Conservation (phyloP, 23 tunicate species). For the Halocynthia roretzi region DNA sequence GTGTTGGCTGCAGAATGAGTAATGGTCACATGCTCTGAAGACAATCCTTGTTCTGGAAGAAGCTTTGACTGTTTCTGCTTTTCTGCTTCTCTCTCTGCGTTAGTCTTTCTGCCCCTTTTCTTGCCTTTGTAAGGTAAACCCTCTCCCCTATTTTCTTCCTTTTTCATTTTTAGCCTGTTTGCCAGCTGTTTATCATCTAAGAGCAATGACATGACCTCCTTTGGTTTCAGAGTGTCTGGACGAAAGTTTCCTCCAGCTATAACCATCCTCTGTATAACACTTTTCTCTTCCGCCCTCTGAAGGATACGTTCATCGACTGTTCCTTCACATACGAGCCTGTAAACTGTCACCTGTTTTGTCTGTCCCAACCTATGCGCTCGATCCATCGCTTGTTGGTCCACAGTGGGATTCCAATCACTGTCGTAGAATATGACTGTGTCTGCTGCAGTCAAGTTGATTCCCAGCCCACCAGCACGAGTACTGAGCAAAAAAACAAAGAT, state of each 20-base stretch:
- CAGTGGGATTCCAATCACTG: constrained; percentile 90
- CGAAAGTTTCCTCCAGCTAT: constrained; percentile 53
- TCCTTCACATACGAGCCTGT: constrained; percentile 71
- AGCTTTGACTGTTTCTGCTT: constrained; percentile 5
- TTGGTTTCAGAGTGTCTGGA: constrained; percentile 55
- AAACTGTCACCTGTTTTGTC: constrained; percentile 83
- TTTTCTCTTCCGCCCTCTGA: constrained; percentile 78
- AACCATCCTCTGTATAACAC: constrained; percentile 70
- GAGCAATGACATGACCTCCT: constrained; percentile 65
- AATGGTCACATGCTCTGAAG: constrained; percentile 3
- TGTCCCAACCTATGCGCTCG: constrained; percentile 85
- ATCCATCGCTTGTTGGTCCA: constrained; percentile 94
- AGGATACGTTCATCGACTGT: constrained; percentile 82
- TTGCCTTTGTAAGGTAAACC: constrained; percentile 21
- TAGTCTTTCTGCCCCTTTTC: constrained; percentile 33
- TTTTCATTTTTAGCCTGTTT: constrained; percentile 26
- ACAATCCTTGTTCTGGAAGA: constrained; percentile 6
- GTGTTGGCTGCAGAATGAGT: constrained; percentile 12
- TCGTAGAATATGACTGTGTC: constrained; percentile 88
- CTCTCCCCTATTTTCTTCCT: constrained; percentile 17
- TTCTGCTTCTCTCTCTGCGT: constrained; percentile 33
- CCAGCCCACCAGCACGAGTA: constrained; percentile 81
- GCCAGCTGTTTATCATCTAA: constrained; percentile 62
- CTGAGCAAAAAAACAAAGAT: constrained; percentile 77
- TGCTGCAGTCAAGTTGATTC: constrained; percentile 81